A percentile compares a stretch with the other conserved stretches of the same genome.
Evolutionary conservation across 2,888 invertebrate species (phyloP).

Genomic region (Danaus chrysippus): DNA sequence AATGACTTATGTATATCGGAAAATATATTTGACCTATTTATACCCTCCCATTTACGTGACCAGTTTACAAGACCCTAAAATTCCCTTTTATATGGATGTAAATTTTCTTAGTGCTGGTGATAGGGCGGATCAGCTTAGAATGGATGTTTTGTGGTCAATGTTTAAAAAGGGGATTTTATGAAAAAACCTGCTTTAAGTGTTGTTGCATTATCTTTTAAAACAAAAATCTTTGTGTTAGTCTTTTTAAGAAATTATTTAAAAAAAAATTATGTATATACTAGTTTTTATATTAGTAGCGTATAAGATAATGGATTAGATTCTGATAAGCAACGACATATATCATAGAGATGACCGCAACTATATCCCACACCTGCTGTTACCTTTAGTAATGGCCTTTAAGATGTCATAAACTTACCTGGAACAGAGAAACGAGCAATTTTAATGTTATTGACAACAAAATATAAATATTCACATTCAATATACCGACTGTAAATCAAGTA

Average conservation of each 20-base stretch:
- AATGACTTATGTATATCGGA: conserved; percentile 62
- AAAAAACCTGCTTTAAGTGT: conserved; percentile 28
- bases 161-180: conserved; percentile 28
- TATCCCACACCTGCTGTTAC: conserved; percentile 34
- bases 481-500: neutral
- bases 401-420: conserved; percentile 39
- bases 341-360: conserved; percentile 27
- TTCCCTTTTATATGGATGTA: conserved; percentile 17
- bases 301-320: conserved; percentile 4
- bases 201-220: conserved; percentile 7
- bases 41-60: conserved; percentile 38
- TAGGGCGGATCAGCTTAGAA: conserved; percentile 33
- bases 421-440: conserved; percentile 36
- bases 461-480: conserved; percentile 2
- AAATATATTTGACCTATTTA: conserved; percentile 69
- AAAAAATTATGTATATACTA: too few species aligned
- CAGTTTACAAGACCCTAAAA: conserved; percentile 27
- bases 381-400: conserved; percentile 33
- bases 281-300: neutral
- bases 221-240: too few species aligned
- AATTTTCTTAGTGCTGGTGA: conserved; percentile 14
- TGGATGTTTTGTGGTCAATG: conserved; percentile 34
- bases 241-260: too few species aligned
- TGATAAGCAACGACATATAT: conserved; percentile 20
- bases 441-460: conserved; percentile 29